Percentiles rank a stretch among this genome's conserved stretches.
phyloP scores from a whole-genome alignment of 2,888 invertebrate species.

The Polia nebulosa region DNA sequence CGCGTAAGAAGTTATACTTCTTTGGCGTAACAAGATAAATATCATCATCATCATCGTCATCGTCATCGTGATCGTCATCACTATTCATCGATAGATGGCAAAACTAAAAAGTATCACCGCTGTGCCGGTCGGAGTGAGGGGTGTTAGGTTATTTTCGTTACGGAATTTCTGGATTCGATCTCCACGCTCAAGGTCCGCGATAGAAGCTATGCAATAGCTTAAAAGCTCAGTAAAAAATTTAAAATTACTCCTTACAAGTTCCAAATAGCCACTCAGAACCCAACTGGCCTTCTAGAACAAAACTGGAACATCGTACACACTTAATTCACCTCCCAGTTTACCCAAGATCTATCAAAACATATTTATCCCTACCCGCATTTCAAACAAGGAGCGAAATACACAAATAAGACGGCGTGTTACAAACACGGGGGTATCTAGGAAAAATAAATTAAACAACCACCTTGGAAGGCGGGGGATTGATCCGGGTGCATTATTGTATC shows the following conservation, averaged over 20 bases:
- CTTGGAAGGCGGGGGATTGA: slow-evolving; percentile 80
- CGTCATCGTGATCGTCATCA: no score
- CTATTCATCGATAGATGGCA: no score
- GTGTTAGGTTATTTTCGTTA: no score
- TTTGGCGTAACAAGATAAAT: no score
- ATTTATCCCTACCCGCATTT: slow-evolving; percentile 57
- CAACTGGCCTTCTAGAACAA: neutral
- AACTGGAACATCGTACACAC: slow-evolving; percentile 4
- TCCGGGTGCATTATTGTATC: slow-evolving; percentile 87
- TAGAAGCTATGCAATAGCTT: no score
- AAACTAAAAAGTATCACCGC: no score
- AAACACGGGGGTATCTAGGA: slow-evolving; percentile 69
- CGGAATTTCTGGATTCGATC: no score
- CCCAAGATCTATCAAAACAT: slow-evolving; percentile 59
- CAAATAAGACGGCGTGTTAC: slow-evolving; percentile 61
- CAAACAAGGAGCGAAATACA: slow-evolving; percentile 55
- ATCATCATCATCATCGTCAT: no score
- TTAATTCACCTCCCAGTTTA: slow-evolving; percentile 24
- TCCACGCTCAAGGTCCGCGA: no score
- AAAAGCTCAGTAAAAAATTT: neutral
- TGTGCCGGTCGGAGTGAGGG: no score
- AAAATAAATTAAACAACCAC: slow-evolving; percentile 86
- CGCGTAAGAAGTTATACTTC: no score
- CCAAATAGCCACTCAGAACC: neutral
- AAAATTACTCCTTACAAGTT: neutral